Conservation (phyloP, 2,888 invertebrate species). For the Calliopum simillimum region DNA sequence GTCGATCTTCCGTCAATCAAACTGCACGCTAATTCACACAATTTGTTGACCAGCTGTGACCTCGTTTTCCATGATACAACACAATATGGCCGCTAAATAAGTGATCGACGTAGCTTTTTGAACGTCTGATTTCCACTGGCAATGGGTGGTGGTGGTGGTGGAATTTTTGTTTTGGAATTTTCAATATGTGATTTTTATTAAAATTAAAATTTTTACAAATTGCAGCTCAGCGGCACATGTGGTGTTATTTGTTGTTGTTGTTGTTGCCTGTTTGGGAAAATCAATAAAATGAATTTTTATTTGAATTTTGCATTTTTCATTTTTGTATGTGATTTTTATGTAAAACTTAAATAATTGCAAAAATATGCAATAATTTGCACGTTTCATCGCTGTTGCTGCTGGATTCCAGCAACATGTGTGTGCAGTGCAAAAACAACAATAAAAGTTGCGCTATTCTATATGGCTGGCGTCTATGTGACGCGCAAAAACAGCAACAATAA, state of each 20-base stretch:
- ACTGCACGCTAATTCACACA: conserved; percentile 1
- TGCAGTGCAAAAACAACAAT: not conserved
- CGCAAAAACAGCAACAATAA: not conserved
- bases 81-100: conserved; percentile 5
- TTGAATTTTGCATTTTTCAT: not conserved
- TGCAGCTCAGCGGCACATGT: not conserved
- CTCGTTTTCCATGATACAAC: conserved; percentile 2
- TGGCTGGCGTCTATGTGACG: conserved; percentile 12
- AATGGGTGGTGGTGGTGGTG: not conserved
- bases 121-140: not conserved
- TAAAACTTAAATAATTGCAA: conserved; percentile 8
- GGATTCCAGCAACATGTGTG: conserved; percentile 15
- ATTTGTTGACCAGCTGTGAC: conserved; percentile 16
- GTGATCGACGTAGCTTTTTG: not conserved
- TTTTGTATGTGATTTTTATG: conserved; percentile 7
- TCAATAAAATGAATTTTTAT: conserved; percentile 8
- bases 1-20: not conserved
- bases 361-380: conserved; percentile 19
- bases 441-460: not conserved
- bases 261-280: not conserved
- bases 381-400: not conserved
- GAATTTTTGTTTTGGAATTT: not conserved
- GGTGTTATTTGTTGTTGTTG: no score
- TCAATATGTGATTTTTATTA: not conserved
- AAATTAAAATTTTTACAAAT: conserved; percentile 3